A percentile compares a stretch with the other conserved stretches of the same genome.
Conservation (phyloP, 2,888 invertebrate species). For the Caenorhabditis sp. region DNA sequence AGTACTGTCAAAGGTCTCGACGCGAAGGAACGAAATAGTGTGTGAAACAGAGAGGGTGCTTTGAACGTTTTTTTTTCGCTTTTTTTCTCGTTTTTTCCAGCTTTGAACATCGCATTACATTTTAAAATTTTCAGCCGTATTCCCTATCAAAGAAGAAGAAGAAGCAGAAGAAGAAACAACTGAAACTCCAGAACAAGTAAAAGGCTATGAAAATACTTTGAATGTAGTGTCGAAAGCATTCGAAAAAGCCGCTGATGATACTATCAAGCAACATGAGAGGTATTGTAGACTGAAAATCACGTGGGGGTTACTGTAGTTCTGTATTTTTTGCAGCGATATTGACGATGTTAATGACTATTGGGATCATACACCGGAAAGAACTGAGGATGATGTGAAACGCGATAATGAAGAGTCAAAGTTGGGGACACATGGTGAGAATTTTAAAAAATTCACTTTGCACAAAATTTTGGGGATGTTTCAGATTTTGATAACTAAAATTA, state of each 20-base stretch:
- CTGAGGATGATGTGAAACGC: conserved; percentile 24
- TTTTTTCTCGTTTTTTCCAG: too few species aligned
- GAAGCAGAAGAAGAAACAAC: neutral
- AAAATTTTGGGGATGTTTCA: neutral
- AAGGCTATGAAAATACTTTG: neutral
- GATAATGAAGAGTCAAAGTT: neutral
- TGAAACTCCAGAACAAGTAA: neutral
- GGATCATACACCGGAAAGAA: conserved; percentile 41
- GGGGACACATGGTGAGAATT: neutral
- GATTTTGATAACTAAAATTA: neutral
- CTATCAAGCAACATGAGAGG: conserved; percentile 32
- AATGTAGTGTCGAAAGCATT: neutral
- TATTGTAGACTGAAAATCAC: neutral
- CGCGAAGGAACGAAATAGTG: too few species aligned
- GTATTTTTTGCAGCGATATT: neutral
- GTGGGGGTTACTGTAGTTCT: neutral
- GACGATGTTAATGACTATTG: conserved; percentile 43
- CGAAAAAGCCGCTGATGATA: conserved; percentile 34
- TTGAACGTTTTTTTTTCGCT: too few species aligned
- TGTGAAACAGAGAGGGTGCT: too few species aligned
- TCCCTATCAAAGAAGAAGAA: neutral
- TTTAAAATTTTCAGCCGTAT: too few species aligned
- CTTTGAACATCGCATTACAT: too few species aligned
- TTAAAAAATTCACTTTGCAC: neutral
- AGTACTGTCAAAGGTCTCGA: too few species aligned